A percentile compares a stretch with the other conserved stretches of the same genome.
These are phyloP conservation scores for Apodemus sylvaticus DNA, from an alignment of 2,113 vertebrate genomes.

Conservation along the genomic window DNA sequence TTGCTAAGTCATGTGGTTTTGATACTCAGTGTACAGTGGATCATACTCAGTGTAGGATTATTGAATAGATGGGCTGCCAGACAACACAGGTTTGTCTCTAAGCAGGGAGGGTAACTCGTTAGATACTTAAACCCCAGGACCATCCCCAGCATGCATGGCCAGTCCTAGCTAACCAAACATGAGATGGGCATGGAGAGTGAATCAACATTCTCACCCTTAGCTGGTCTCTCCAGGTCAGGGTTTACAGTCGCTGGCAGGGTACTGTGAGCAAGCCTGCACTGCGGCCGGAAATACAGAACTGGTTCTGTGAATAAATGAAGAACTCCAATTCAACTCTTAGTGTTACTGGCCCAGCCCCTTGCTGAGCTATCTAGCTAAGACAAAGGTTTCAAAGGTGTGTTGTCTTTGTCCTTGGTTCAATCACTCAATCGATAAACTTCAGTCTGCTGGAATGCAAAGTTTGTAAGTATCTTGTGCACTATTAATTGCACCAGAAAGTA, in stretches of 20 bases:
- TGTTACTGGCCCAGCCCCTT: neutral
- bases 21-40: neutral
- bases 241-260: constrained; percentile 66
- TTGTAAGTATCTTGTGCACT: neutral
- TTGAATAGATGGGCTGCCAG: neutral
- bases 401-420: constrained; percentile 26
- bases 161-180: constrained; percentile 51
- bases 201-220: constrained; percentile 74
- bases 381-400: neutral
- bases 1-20: neutral
- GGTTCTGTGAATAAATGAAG: constrained; percentile 78
- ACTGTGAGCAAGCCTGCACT: constrained; percentile 71
- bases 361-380: neutral
- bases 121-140: neutral
- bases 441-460: constrained; percentile 31
- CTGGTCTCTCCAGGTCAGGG: constrained; percentile 75
- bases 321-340: constrained; percentile 70
- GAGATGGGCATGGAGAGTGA: constrained; percentile 61
- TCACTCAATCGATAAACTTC: neutral
- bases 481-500: neutral
- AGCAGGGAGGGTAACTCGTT: neutral
- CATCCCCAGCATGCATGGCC: constrained; percentile 25
- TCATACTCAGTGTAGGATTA: neutral
- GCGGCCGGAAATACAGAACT: constrained; percentile 71
- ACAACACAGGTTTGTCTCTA: neutral